Evolutionary conservation across 2,113 vertebrate species (phyloP).

Genomic region (Pycnonotus jocosus): DNA sequence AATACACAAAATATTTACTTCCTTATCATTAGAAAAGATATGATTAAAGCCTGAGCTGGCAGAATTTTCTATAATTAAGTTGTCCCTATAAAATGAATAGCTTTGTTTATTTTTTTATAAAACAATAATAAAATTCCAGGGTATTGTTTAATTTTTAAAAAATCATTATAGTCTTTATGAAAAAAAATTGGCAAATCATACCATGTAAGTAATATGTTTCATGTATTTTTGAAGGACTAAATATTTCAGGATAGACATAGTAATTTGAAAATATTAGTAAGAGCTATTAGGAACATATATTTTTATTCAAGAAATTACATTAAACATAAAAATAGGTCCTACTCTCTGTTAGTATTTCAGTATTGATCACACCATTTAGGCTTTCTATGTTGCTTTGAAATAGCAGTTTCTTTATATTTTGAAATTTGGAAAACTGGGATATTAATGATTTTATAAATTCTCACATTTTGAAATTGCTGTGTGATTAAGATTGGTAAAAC

Average conservation of each 20-base stretch:
- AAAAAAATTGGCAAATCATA: neutral
- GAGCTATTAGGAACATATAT: neutral
- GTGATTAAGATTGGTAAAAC: neutral
- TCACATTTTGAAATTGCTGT: neutral
- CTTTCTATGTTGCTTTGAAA: neutral
- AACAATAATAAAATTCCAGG: neutral
- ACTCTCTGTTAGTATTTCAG: neutral
- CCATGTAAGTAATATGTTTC: neutral
- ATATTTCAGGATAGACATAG: neutral
- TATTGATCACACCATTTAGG: neutral
- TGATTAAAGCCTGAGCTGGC: neutral
- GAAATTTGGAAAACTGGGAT: neutral
- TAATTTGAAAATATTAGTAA: neutral
- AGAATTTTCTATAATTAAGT: neutral
- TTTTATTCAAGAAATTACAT: neutral
- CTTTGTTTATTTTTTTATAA: neutral
- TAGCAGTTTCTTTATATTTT: neutral
- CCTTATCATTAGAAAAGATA: neutral
- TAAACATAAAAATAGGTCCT: neutral
- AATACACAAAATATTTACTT: neutral
- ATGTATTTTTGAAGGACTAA: neutral
- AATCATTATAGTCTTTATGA: neutral
- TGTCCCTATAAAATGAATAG: neutral
- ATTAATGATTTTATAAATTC: neutral
- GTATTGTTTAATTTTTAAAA: neutral